These are phyloP conservation scores for Picathartes gymnocephalus DNA, from an alignment of 2,113 vertebrate species.

Conservation along the genomic window DNA sequence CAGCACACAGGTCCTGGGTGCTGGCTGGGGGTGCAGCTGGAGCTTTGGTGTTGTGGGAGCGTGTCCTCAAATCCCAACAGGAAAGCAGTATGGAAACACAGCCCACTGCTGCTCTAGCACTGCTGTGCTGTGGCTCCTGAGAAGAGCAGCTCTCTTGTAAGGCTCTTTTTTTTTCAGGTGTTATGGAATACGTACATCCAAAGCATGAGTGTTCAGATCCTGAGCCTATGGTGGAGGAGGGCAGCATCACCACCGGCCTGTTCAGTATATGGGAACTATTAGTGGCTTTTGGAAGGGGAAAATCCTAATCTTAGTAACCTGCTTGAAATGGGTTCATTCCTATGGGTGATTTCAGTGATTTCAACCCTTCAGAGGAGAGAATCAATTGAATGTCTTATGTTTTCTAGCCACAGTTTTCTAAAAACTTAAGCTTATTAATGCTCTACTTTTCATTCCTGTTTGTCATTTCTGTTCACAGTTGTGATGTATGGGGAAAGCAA, in stretches of 20 bases:
- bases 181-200: accelerated
- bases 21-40: background rate
- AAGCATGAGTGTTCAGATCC: accelerated
- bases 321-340: background rate
- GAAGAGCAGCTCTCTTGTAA: background rate
- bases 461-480: background rate
- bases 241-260: accelerated
- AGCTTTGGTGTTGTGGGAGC: background rate
- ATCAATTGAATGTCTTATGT: background rate
- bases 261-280: background rate
- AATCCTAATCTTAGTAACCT: background rate
- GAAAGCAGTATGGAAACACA: background rate
- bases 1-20: accelerated
- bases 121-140: background rate
- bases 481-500: background rate
- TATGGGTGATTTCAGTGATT: background rate
- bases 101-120: background rate
- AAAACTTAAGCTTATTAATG: background rate
- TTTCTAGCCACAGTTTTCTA: background rate
- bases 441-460: background rate
- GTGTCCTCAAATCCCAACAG: accelerated
- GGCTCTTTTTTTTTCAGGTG: background rate
- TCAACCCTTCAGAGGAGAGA: background rate
- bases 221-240: accelerated
- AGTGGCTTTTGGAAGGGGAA: background rate